Evolutionary conservation across 2,113 vertebrate species (phyloP).

Genomic region (Cricetomys ansorgei): DNA sequence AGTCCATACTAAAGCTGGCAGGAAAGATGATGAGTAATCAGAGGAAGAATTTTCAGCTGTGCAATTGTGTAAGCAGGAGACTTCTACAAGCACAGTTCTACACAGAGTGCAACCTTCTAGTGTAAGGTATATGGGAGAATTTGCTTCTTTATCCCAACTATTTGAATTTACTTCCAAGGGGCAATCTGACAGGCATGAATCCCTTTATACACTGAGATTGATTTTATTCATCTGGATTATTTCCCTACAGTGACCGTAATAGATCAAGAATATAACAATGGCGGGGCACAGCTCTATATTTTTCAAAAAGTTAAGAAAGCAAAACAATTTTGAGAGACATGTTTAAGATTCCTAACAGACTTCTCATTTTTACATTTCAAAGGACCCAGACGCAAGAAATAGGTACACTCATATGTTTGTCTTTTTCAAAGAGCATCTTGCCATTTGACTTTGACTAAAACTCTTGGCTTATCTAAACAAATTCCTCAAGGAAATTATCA

Average conservation of each 20-base stretch:
- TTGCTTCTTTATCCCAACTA: not conserved
- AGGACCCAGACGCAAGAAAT: slow-evolving; percentile 6
- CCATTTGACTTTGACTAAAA: slow-evolving; percentile 79
- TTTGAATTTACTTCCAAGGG: slow-evolving; percentile 26
- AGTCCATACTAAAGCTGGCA: slow-evolving; percentile 29
- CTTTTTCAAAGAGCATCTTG: slow-evolving; percentile 59
- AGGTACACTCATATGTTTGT: slow-evolving; percentile 49
- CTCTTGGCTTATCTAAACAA: slow-evolving; percentile 67
- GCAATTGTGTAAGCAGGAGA: slow-evolving; percentile 44
- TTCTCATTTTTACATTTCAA: slow-evolving; percentile 71
- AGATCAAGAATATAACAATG: slow-evolving; percentile 8
- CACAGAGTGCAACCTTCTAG: not conserved
- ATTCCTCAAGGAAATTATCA: slow-evolving; percentile 73
- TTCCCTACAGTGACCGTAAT: not conserved
- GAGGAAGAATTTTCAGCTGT: slow-evolving; percentile 25
- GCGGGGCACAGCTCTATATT: not conserved
- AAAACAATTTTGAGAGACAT: slow-evolving; percentile 43
- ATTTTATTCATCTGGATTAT: not conserved
- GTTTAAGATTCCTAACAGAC: slow-evolving; percentile 24
- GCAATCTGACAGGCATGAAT: not conserved
- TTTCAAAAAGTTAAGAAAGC: slow-evolving; percentile 11
- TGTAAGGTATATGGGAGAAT: slow-evolving; percentile 2
- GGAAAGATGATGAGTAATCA: slow-evolving; percentile 35
- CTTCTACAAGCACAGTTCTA: not conserved
- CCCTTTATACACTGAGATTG: not conserved